Evolutionary conservation across 64 coral and sea anemone species (phyloP), one percentile per base, ranked within the genome.

Genomic region (Dendronephthya gigantea): DNA sequence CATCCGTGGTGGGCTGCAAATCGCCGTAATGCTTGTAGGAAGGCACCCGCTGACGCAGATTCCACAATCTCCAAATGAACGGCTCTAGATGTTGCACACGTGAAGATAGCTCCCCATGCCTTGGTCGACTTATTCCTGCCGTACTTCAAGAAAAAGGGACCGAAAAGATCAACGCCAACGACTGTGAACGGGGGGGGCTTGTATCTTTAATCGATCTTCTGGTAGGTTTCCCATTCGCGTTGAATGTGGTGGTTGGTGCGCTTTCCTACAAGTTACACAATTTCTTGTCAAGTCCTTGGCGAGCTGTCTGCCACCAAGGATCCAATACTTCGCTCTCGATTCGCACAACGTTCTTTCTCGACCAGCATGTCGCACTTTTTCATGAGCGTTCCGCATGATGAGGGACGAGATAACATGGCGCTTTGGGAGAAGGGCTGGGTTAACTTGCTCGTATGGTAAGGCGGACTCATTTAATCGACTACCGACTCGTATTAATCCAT

Each of bases 1-100:
- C 29, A 79, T 37, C 72, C 72, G 36, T 79, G 72, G 72, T 79
- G 72, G 37, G 72, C 34, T 29, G 72, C 72, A 79, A 79, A 79
- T 8, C 72, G 28, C 22, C 29, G 0, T 4, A 79, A 19, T 34
- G 72, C 25, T 7, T 79, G 72, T 79, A 79, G 37, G 72, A 35
- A 79, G 37, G 72, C 72, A 35, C 36, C 72, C 4, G 72, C 72
- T 36, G 72, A 79, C 8, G 29, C 15, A 8, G 7, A 13, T 19
- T 79, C 72, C 0, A 33, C 28, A 11, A 12, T 79, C 36, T 79
- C 72, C 22, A 79, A 39, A 19, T 79, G 72, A 19, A 79, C 2
- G 31, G 32, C 72, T 79, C 72, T 79, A 0, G 72, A 13, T 1
- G 72, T 79, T 33, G 72, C 72, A 79, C 72, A 79, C 36, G 28